These are phyloP conservation scores for Shinisaurus crocodilurus DNA, from an alignment of 2,113 vertebrate genomes.

Conservation along the genomic window DNA sequence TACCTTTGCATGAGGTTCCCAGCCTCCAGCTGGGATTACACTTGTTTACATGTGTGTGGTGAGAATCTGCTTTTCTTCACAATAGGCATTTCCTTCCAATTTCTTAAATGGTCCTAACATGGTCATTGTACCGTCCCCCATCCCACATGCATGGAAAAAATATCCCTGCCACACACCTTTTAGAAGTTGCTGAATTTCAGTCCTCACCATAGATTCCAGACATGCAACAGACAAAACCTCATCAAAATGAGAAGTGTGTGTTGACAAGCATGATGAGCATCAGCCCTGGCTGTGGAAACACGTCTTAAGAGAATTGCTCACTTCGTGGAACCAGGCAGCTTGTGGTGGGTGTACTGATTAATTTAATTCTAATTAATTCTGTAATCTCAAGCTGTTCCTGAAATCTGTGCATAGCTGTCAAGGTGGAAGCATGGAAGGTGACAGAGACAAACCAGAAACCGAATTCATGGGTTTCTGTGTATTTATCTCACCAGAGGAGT, in stretches of 20 bases:
- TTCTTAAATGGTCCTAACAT: background rate
- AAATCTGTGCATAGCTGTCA: slow-evolving; percentile 68
- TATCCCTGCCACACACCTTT: background rate
- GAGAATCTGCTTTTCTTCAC: no score
- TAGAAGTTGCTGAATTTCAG: background rate
- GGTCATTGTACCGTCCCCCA: no score
- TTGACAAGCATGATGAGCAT: slow-evolving; percentile 57
- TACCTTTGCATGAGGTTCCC: no score
- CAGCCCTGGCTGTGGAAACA: slow-evolving; percentile 43
- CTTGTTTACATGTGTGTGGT: no score
- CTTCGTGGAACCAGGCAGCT: slow-evolving; percentile 67
- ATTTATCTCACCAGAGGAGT: slow-evolving; percentile 50
- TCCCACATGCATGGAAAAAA: background rate
- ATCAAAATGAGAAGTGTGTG: slow-evolving; percentile 52
- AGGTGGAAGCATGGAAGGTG: slow-evolving; percentile 72
- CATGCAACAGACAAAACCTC: background rate
- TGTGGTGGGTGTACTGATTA: slow-evolving; percentile 76
- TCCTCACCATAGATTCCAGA: background rate
- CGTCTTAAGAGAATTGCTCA: slow-evolving; percentile 65
- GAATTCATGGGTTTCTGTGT: slow-evolving; percentile 57
- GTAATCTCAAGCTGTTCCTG: slow-evolving; percentile 79
- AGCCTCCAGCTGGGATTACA: no score
- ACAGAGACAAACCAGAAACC: slow-evolving; percentile 57
- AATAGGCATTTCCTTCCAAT: background rate
- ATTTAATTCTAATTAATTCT: slow-evolving; percentile 83